Evolutionary conservation across 1,140 invertebrate species (phyloP).

Genomic region (Atta texana): DNA sequence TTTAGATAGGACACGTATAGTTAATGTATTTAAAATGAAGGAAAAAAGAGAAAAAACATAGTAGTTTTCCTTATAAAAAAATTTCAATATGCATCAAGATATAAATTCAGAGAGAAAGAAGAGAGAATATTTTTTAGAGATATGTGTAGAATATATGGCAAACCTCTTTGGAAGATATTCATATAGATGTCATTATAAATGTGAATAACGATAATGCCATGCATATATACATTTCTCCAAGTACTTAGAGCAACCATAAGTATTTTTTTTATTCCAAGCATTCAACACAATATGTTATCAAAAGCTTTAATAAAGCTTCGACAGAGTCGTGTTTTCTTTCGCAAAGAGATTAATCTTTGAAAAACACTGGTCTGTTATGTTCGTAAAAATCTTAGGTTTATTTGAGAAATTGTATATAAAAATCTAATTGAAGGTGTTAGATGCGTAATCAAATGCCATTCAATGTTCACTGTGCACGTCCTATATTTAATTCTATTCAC

Average conservation of each 20-base stretch:
- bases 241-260: slow-evolving; percentile 50
- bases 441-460: slow-evolving; percentile 14
- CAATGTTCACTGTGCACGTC: slow-evolving; percentile 38
- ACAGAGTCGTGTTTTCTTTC: not conserved
- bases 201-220: slow-evolving; percentile 43
- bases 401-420: slow-evolving; percentile 60
- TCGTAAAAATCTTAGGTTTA: slow-evolving; percentile 35
- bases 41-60: slow-evolving; percentile 8
- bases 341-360: not conserved
- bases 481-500: slow-evolving; percentile 50
- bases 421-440: slow-evolving; percentile 35
- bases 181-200: slow-evolving; percentile 61
- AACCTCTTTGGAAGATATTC: slow-evolving; percentile 54
- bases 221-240: slow-evolving; percentile 36
- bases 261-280: slow-evolving; percentile 22
- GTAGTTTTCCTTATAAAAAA: slow-evolving; percentile 44
- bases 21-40: slow-evolving; percentile 25
- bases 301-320: not conserved
- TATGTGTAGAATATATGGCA: slow-evolving; percentile 44
- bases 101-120: slow-evolving; percentile 30
- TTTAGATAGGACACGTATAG: slow-evolving; percentile 60
- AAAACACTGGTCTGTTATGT: slow-evolving; percentile 1
- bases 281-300: slow-evolving; percentile 7
- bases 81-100: slow-evolving; percentile 38
- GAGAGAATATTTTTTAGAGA: slow-evolving; percentile 59